These are phyloP conservation scores for Lepidochitona cinerea DNA, from an alignment of 2,888 invertebrate species.

Conservation along the genomic window DNA sequence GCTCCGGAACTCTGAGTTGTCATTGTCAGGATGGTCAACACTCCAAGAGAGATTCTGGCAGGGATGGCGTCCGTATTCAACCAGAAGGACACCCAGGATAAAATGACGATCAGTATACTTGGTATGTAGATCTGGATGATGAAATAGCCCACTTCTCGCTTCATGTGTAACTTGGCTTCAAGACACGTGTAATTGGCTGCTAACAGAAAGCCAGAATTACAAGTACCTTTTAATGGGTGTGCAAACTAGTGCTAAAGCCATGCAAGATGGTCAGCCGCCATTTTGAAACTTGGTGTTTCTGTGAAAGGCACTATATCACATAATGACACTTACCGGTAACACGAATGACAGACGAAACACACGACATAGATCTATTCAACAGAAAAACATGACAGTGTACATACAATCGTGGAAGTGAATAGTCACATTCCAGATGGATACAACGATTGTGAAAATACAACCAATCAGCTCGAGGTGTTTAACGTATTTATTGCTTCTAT, in stretches of 20 bases:
- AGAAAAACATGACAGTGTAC: too few relatives aligned
- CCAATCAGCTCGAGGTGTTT: too few relatives aligned
- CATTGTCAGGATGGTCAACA: conserved; percentile 81
- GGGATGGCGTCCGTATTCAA: conserved; percentile 89
- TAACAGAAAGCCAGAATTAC: conserved; percentile 7
- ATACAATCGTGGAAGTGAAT: too few relatives aligned
- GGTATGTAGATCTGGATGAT: conserved; percentile 94
- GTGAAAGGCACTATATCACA: too few relatives aligned
- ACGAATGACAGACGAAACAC: too few relatives aligned
- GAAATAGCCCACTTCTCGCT: conserved; percentile 88
- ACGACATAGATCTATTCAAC: too few relatives aligned
- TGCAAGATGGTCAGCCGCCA: too few relatives aligned
- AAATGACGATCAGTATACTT: conserved; percentile 91
- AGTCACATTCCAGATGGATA: too few relatives aligned
- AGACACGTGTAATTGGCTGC: conserved; percentile 74
- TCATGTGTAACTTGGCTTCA: conserved; percentile 87
- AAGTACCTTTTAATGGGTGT: background rate
- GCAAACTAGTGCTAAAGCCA: background rate
- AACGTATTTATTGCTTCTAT: too few relatives aligned
- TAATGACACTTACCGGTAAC: too few relatives aligned
- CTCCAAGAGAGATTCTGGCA: conserved; percentile 89
- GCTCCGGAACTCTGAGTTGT: conserved; percentile 95
- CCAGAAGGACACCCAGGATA: conserved; percentile 98
- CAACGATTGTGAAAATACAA: too few relatives aligned
- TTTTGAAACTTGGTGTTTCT: too few relatives aligned